Evolutionary conservation across 2,113 vertebrate species (phyloP).

Genomic region (Eudyptes chrysolophus): DNA sequence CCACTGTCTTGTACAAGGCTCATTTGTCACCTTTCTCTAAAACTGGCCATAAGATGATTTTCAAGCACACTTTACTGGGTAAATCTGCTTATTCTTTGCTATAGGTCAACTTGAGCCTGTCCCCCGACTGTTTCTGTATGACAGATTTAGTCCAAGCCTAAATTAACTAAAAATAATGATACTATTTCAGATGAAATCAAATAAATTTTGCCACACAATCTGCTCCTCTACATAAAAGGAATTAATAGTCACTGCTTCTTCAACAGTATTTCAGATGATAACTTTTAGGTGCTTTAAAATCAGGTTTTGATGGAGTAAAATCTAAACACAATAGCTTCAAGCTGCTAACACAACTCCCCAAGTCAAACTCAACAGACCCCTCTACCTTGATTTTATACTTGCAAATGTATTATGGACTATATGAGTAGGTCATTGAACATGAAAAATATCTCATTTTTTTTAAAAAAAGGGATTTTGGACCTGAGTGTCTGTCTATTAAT

Average conservation of each 20-base stretch:
- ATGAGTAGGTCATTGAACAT: conserved; percentile 9
- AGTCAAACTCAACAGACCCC: background rate
- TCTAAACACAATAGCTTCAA: background rate
- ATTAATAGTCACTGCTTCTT: background rate
- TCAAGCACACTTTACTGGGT: background rate
- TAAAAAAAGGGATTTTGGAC: background rate
- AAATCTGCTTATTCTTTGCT: background rate
- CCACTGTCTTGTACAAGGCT: background rate
- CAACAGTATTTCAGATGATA: background rate
- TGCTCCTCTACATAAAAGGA: background rate
- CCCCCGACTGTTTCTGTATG: background rate
- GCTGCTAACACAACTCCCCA: background rate
- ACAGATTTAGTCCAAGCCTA: background rate
- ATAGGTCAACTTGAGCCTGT: background rate
- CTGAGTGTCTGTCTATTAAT: conserved; percentile 31
- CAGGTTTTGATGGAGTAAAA: background rate
- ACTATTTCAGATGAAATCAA: background rate
- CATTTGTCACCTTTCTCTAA: background rate
- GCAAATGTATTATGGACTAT: background rate
- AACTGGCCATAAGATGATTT: background rate
- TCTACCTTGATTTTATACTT: conserved; percentile 40
- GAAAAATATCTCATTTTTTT: background rate
- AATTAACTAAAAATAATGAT: background rate
- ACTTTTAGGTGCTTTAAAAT: background rate
- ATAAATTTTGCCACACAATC: background rate